A percentile compares a stretch with the other conserved stretches of the same genome.
phyloP scores from a whole-genome alignment of 2,888 invertebrate species.

The Acanthoscelides obtectus region DNA sequence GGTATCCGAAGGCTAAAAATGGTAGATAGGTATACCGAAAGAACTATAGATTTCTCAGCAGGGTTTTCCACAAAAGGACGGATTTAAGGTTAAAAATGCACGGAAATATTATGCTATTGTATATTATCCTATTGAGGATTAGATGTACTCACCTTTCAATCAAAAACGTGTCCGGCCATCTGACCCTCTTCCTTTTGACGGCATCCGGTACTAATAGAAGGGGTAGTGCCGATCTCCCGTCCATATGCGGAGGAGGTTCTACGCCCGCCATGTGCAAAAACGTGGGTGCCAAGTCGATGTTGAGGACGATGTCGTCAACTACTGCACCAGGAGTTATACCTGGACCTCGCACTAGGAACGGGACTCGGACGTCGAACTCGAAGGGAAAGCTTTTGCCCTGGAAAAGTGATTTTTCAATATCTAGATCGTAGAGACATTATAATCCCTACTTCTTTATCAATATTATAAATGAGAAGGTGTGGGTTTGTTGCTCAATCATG shows the following conservation, averaged over 20 bases:
- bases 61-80: too few relatives aligned
- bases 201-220: slow-evolving; percentile 56
- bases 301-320: slow-evolving; percentile 86
- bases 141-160: slow-evolving; percentile 69
- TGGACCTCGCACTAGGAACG: slow-evolving; percentile 91
- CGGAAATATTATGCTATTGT: too few relatives aligned
- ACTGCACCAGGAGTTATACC: slow-evolving; percentile 81
- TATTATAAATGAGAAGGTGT: too few relatives aligned
- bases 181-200: slow-evolving; percentile 53
- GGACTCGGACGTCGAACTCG: slow-evolving; percentile 95
- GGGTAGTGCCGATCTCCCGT: slow-evolving; percentile 84
- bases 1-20: too few relatives aligned
- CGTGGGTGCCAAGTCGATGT: slow-evolving; percentile 95
- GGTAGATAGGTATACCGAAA: too few relatives aligned
- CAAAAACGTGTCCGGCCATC: slow-evolving; percentile 90
- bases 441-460: too few relatives aligned
- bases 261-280: slow-evolving; percentile 95
- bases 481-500: too few relatives aligned
- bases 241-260: slow-evolving; percentile 86
- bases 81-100: too few relatives aligned
- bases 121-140: too few relatives aligned
- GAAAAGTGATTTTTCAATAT: too few relatives aligned
- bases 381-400: slow-evolving; percentile 95
- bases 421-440: too few relatives aligned
- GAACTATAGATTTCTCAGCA: too few relatives aligned